Evolutionary conservation across 2,888 invertebrate genomes (phyloP).

Genomic region (Rhagophthalmus giganteus): DNA sequence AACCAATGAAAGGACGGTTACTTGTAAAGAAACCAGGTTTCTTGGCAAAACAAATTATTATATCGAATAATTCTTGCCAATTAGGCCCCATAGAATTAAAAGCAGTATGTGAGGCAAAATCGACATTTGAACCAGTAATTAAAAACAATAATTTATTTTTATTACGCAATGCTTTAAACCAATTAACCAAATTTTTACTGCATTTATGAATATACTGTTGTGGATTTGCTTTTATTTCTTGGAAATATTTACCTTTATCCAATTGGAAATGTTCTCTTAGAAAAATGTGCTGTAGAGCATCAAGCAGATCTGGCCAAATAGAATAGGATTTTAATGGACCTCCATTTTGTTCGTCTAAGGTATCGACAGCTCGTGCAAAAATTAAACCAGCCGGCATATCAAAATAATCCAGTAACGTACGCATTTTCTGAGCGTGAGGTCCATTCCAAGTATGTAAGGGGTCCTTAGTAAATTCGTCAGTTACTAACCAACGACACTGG

Average conservation of each 20-base stretch:
- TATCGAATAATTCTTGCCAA: conserved; percentile 58
- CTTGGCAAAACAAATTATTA: conserved; percentile 68
- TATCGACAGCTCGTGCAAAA: conserved; percentile 69
- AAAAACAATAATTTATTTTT: conserved; percentile 64
- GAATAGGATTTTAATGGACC: conserved; percentile 53
- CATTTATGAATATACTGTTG: conserved; percentile 64
- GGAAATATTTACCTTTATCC: conserved; percentile 65
- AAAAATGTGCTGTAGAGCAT: conserved; percentile 65
- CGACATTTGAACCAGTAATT: conserved; percentile 72
- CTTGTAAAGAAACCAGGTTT: conserved; percentile 74
- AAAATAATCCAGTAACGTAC: conserved; percentile 73
- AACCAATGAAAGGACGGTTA: conserved; percentile 60
- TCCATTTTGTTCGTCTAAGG: conserved; percentile 59
- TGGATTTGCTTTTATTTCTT: conserved; percentile 61
- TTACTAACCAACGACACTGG: conserved; percentile 60
- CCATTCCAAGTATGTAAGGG: conserved; percentile 67
- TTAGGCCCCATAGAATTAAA: conserved; percentile 64
- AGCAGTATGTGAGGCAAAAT: conserved; percentile 69
- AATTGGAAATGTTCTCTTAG: conserved; percentile 60
- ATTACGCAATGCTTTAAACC: conserved; percentile 62
- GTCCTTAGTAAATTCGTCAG: conserved; percentile 59
- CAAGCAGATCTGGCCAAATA: conserved; percentile 68
- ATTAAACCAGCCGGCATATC: conserved; percentile 68
- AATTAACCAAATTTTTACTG: conserved; percentile 57
- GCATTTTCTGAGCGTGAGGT: conserved; percentile 60